These are phyloP conservation scores for Bufotes viridis DNA, from an alignment of 2,797 vertebrate species.

Conservation along the genomic window DNA sequence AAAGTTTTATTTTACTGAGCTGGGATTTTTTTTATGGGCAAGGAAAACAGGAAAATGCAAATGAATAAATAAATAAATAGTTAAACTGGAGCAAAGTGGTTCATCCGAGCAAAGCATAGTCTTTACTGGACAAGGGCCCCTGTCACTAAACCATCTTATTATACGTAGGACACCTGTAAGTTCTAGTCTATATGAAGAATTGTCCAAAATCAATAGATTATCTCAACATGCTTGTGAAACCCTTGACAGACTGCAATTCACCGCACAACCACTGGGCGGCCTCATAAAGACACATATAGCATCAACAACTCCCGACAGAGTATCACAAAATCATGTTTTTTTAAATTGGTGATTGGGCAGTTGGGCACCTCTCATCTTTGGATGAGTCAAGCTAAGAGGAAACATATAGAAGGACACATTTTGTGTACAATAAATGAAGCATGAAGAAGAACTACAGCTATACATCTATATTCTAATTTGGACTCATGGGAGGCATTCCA, in stretches of 20 bases:
- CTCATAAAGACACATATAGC: too few relatives aligned
- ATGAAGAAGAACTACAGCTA: too few relatives aligned
- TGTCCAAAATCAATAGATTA: background rate
- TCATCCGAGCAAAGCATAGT: background rate
- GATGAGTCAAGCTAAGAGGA: too few relatives aligned
- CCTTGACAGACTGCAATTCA: background rate
- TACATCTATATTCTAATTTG: too few relatives aligned
- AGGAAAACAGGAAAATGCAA: background rate
- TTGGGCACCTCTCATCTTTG: too few relatives aligned
- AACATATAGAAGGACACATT: too few relatives aligned
- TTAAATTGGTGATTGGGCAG: too few relatives aligned
- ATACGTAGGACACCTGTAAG: background rate
- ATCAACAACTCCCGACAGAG: too few relatives aligned
- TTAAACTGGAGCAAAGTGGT: constrained; percentile 21
- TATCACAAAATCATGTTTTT: too few relatives aligned
- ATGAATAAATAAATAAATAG: background rate
- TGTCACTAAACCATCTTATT: background rate
- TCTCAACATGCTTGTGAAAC: background rate
- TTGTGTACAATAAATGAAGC: too few relatives aligned
- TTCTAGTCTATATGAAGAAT: background rate
- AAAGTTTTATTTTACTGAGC: constrained; percentile 47
- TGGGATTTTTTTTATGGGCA: constrained; percentile 14
- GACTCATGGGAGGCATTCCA: too few relatives aligned
- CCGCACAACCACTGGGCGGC: too few relatives aligned
- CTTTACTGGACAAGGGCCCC: background rate